Percentiles rank a stretch among this genome's conserved stretches.
Conservation (phyloP, 2,113 vertebrate genomes). For the Myiozetetes cayanensis region DNA sequence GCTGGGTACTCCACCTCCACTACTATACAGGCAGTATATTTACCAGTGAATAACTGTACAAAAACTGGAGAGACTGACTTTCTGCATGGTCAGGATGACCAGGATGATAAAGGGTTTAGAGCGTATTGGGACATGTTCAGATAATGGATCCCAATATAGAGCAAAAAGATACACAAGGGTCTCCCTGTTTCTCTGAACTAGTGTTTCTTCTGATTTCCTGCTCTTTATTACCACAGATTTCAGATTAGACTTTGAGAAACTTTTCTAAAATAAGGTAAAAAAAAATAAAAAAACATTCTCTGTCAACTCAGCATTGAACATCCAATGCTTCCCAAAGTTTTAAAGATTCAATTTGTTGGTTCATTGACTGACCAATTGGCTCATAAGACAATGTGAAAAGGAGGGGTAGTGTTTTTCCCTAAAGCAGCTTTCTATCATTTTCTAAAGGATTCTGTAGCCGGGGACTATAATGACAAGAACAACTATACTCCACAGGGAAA, state of each 20-base stretch:
- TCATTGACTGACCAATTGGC: background rate
- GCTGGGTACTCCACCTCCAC: background rate
- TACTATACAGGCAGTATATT: background rate
- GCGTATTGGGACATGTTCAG: background rate
- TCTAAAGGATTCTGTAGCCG: background rate
- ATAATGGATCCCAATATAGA: background rate
- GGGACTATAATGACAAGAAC: background rate
- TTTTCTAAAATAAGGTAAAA: background rate
- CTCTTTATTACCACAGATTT: background rate
- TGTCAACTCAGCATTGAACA: background rate
- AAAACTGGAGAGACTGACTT: background rate
- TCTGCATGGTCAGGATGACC: background rate
- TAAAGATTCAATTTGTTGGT: background rate
- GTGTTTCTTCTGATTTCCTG: background rate
- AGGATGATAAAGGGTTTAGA: background rate
- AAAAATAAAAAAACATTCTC: background rate
- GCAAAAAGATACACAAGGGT: background rate
- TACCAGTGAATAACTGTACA: background rate
- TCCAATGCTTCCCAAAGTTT: background rate
- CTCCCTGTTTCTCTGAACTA: background rate
- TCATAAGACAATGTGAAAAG: background rate
- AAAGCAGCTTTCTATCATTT: background rate
- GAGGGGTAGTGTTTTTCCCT: background rate
- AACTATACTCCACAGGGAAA: background rate
- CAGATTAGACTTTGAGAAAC: background rate